phyloP scores from a whole-genome alignment of 1,140 invertebrate species.

The Marisa cornuarietis region DNA sequence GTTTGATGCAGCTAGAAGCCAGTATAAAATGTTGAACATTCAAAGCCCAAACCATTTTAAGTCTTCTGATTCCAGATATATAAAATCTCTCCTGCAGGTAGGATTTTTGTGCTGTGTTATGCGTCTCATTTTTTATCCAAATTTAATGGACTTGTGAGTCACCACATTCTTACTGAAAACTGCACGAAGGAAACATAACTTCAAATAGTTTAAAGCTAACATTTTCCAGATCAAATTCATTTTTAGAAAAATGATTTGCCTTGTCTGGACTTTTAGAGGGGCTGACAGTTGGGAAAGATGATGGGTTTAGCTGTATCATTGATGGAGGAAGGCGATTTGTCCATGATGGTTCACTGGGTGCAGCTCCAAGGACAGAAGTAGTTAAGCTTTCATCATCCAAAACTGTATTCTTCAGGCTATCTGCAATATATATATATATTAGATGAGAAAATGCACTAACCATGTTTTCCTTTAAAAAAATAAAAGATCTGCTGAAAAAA shows the following conservation, averaged over 20 bases:
- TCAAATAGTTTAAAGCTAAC: conserved; percentile 10
- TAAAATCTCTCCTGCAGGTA: too few species aligned
- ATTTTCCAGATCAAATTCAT: conserved; percentile 33
- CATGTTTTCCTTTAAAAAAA: too few species aligned
- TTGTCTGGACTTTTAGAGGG: conserved; percentile 37
- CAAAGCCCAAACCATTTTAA: too few species aligned
- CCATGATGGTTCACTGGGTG: conserved; percentile 43
- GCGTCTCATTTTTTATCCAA: too few species aligned
- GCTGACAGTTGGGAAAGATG: conserved; percentile 32
- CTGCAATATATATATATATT: neutral
- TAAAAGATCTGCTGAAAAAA: too few species aligned
- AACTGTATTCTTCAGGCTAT: neutral
- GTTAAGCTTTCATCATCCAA: conserved; percentile 33
- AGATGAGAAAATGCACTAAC: too few species aligned
- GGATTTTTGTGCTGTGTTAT: too few species aligned
- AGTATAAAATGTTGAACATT: too few species aligned
- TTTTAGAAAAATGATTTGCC: conserved; percentile 19
- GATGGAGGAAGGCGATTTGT: conserved; percentile 48
- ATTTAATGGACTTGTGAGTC: too few species aligned
- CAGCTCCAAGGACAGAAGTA: conserved; percentile 1
- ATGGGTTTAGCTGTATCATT: conserved; percentile 24
- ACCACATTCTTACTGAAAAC: too few species aligned
- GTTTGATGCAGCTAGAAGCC: too few species aligned
- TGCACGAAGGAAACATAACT: neutral
- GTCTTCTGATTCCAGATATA: too few species aligned